Conservation (phyloP, 2,113 vertebrate species). For the Myrmecobius fasciatus region DNA sequence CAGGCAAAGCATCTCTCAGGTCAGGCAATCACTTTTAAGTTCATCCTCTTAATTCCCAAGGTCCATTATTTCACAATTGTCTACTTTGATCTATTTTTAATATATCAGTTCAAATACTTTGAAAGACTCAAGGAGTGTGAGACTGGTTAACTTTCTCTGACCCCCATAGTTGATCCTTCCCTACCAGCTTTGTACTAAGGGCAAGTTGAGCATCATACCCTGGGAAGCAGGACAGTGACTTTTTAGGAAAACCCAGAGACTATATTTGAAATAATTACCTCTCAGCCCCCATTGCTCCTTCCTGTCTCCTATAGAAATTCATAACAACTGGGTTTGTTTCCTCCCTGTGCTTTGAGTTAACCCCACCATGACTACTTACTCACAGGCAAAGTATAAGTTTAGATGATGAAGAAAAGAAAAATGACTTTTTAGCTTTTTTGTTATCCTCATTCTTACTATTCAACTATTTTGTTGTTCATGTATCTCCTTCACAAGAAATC, state of each 20-base stretch:
- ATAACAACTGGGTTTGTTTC: too few relatives aligned
- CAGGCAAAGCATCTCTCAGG: constrained; percentile 18
- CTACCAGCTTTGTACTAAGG: background rate
- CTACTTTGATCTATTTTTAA: constrained; percentile 72
- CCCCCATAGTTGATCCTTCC: background rate
- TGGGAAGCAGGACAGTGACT: too few relatives aligned
- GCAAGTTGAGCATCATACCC: background rate
- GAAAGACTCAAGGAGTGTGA: constrained; percentile 28
- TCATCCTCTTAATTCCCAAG: constrained; percentile 53
- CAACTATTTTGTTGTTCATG: background rate
- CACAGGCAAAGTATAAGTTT: too few relatives aligned
- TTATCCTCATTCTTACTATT: background rate
- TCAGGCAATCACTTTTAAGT: constrained; percentile 51
- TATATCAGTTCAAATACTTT: constrained; percentile 70
- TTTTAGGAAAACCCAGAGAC: background rate
- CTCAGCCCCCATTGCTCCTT: background rate
- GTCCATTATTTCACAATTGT: constrained; percentile 74
- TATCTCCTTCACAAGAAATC: background rate
- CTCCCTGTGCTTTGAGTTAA: too few relatives aligned
- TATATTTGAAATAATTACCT: background rate
- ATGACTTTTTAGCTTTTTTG: background rate
- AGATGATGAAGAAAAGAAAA: too few relatives aligned
- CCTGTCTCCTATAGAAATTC: too few relatives aligned
- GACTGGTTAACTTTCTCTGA: background rate
- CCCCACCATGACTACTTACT: too few relatives aligned